Base-by-base conservation (phyloP, 1,140 invertebrate species). In the Aphaenogaster ashmeadi region DNA sequence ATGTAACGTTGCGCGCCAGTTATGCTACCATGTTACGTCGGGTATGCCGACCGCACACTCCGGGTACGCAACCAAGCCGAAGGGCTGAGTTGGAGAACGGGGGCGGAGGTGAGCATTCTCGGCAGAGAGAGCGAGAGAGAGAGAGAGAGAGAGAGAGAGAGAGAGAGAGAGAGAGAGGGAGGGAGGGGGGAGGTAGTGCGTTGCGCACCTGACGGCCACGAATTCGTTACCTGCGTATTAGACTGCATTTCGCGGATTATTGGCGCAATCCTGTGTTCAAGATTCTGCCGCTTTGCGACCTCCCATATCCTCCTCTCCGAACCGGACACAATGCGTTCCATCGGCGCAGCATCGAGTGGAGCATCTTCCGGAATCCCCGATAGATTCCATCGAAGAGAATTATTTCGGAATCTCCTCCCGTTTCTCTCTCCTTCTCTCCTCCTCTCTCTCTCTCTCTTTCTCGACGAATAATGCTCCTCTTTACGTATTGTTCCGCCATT, bases 1-100 rank as follows among this genome's bases (percentile, higher is more conserved):
- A 92, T 92, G 90, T 88, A 67, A 88, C 79, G 88, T 88, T 92
- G 88, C 88, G 88, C 89, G 88, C 86, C 81, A 85, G 91, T 91
- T 91, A 89, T 89, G 91, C 87, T 92, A 92, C 91, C 89, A 89
- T 89, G 91, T 88, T 92, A 92, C 91, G 91, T 89, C 78, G 86
- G 87, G 90, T 87, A 93, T 91, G 92, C 89, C 86, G 89, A 93
- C 89, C 89, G 81, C 88, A 89, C 92, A 88, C 91, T 91, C 85
- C 13, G 41, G 27, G 18, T 84, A 60, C 69, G 27, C 80, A 74
- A 47, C 77, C 87, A 84, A 81, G 64, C 85, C 64, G 54, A 60
- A 50, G 71, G 80, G 54, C 2, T 47, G 80, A 36, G 54, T 58
- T 33, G 80, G 67, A 47, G 67, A 74, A 47, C 21, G 6, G 36